Conservation (phyloP, 1,140 invertebrate species). For the Aethina tumida region DNA sequence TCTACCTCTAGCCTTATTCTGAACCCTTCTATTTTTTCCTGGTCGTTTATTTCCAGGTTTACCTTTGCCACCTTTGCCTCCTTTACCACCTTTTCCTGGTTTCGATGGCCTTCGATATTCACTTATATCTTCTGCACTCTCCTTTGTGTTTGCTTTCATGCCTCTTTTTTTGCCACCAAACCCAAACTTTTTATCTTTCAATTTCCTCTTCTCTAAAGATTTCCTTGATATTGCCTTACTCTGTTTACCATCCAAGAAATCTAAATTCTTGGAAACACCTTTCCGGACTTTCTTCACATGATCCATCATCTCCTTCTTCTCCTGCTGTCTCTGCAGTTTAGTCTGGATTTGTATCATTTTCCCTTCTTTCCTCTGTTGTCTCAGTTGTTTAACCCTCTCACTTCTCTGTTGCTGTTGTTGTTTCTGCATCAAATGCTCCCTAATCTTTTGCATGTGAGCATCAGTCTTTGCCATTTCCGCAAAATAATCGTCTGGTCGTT, state of each 20-base stretch:
- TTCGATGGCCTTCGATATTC: constrained; percentile 35
- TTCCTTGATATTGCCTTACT: constrained; percentile 41
- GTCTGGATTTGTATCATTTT: constrained; percentile 79
- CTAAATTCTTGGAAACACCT: constrained; percentile 65
- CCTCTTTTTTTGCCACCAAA: constrained; percentile 94
- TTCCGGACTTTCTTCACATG: constrained; percentile 79
- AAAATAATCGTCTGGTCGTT: constrained; percentile 92
- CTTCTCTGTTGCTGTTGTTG: constrained; percentile 72
- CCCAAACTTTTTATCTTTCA: constrained; percentile 83
- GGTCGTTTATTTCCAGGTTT: constrained; percentile 19
- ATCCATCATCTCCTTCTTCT: constrained; percentile 71
- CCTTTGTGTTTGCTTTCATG: constrained; percentile 77
- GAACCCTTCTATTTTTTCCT: constrained; percentile 28
- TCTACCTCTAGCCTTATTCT: constrained; percentile 21
- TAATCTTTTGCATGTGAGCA: constrained; percentile 94
- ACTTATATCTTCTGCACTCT: constrained; percentile 59
- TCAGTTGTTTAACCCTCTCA: constrained; percentile 80
- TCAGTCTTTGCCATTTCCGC: constrained; percentile 99
- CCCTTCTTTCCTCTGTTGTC: constrained; percentile 85
- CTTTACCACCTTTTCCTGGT: constrained; percentile 14
- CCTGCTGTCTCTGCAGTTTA: constrained; percentile 63
- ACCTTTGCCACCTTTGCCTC: constrained; percentile 10
- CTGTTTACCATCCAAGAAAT: constrained; percentile 74
- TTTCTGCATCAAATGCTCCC: constrained; percentile 74
- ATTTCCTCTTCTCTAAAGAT: constrained; percentile 47